Evolutionary conservation across 2,797 vertebrate genomes (phyloP).

Genomic region (Meriones psammophilus): DNA sequence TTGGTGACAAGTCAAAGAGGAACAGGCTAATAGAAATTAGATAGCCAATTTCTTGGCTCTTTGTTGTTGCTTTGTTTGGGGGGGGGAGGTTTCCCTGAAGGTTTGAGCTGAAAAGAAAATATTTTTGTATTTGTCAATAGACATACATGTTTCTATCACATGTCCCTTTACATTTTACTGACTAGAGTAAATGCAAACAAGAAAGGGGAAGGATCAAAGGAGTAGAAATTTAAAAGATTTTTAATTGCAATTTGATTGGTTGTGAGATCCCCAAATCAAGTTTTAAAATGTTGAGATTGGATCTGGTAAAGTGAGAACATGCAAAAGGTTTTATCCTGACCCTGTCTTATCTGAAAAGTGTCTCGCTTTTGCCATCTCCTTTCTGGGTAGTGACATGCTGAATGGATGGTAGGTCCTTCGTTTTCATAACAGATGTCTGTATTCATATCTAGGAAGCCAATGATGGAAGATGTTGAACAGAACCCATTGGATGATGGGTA

Average conservation of each 20-base stretch:
- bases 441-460: conserved; percentile 51
- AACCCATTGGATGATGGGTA: not conserved
- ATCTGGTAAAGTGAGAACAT: not conserved
- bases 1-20: conserved; percentile 1
- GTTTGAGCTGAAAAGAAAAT: not conserved
- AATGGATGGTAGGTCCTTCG: not conserved
- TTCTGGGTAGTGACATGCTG: not conserved
- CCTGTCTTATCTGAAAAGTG: not conserved
- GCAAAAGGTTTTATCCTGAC: not conserved
- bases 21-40: conserved; percentile 12
- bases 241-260: not conserved
- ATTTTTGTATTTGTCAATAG: not conserved
- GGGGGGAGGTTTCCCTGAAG: not conserved
- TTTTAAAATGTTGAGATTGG: not conserved
- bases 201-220: not conserved
- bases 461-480: conserved; percentile 55
- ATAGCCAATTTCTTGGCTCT: not conserved
- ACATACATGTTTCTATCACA: not conserved
- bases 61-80: not conserved
- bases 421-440: conserved; percentile 19
- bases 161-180: not conserved
- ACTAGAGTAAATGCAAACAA: not conserved
- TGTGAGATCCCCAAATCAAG: not conserved
- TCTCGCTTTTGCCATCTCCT: not conserved
- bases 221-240: not conserved